A percentile compares a stretch with the other conserved stretches of the same genome.
These are phyloP conservation scores for Acanthoscelides obtectus DNA, from an alignment of 2,888 invertebrate species.

Conservation along the genomic window DNA sequence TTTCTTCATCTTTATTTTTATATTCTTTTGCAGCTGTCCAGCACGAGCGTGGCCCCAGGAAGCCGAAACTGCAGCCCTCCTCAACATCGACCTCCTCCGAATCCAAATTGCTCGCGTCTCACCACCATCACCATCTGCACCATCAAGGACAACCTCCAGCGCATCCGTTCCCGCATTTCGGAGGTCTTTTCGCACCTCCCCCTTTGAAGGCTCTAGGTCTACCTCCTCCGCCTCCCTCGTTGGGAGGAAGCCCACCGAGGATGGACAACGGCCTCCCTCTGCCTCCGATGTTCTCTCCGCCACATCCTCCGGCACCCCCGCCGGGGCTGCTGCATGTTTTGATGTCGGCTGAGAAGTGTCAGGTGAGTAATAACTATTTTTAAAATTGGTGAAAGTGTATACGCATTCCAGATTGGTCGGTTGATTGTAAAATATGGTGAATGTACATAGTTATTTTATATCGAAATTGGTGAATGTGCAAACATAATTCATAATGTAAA, in stretches of 20 bases:
- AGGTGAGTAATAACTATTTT: too few relatives aligned
- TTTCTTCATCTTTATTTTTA: too few relatives aligned
- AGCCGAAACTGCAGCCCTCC: conserved; percentile 71
- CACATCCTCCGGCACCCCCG: conserved; percentile 56
- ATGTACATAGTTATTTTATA: too few relatives aligned
- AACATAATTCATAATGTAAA: too few relatives aligned
- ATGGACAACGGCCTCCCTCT: conserved; percentile 25
- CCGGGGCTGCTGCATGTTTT: conserved; percentile 77
- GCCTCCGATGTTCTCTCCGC: conserved; percentile 40
- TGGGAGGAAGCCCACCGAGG: conserved; percentile 32
- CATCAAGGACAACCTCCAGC: conserved; percentile 44
- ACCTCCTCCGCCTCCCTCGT: conserved; percentile 48
- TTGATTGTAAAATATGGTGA: too few relatives aligned
- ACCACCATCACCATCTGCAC: conserved; percentile 28
- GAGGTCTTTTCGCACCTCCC: conserved; percentile 38
- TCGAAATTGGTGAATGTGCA: too few relatives aligned
- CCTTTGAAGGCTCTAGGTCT: conserved; percentile 46
- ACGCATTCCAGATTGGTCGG: too few relatives aligned
- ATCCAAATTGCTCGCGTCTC: conserved; percentile 6
- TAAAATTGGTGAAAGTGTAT: too few relatives aligned
- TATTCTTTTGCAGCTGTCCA: conserved; percentile 78
- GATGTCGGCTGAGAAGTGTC: conserved; percentile 83
- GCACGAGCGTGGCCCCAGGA: conserved; percentile 93
- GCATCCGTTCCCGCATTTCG: conserved; percentile 36
- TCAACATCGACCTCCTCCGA: conserved; percentile 8